Percentiles rank a stretch among this genome's conserved stretches.
Evolutionary conservation across 1,140 invertebrate genomes (phyloP).

Genomic region (Drosophila kohkoa): DNA sequence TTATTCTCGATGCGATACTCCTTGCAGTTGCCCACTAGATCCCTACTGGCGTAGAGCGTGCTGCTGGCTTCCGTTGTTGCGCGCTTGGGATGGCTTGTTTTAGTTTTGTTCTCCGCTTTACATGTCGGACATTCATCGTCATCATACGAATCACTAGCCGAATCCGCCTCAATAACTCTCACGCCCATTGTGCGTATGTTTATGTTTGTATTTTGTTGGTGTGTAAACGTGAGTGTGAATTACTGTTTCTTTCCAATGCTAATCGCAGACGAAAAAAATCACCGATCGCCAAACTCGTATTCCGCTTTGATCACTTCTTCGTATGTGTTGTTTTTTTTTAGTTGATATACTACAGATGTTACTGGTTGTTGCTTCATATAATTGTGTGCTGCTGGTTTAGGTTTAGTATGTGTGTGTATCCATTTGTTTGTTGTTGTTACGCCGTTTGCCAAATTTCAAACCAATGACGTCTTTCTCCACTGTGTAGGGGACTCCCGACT

Average conservation of each 20-base stretch:
- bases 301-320: constrained; percentile 38
- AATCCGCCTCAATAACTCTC: constrained; percentile 67
- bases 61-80: constrained; percentile 13
- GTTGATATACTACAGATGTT: constrained; percentile 12
- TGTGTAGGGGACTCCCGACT: constrained; percentile 53
- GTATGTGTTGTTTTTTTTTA: constrained; percentile 22
- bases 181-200: constrained; percentile 59
- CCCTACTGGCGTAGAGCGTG: constrained; percentile 52
- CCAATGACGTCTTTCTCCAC: constrained; percentile 44
- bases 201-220: constrained; percentile 2
- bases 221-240: constrained; percentile 10
- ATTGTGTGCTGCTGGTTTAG: constrained; percentile 17
- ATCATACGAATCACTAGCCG: constrained; percentile 73
- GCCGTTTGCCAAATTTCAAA: constrained; percentile 16
- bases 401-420: constrained; percentile 56
- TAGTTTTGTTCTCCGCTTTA: constrained; percentile 47
- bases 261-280: constrained; percentile 68
- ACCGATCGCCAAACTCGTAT: constrained; percentile 38
- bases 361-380: constrained; percentile 30
- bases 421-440: constrained; percentile 47
- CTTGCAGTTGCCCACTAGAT: constrained; percentile 79
- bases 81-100: constrained; percentile 33
- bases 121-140: constrained; percentile 67
- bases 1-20: constrained; percentile 80
- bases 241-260: constrained; percentile 58